Base-by-base conservation (phyloP, 1,140 invertebrate genomes). In the Zaprionus lachaisei region DNA sequence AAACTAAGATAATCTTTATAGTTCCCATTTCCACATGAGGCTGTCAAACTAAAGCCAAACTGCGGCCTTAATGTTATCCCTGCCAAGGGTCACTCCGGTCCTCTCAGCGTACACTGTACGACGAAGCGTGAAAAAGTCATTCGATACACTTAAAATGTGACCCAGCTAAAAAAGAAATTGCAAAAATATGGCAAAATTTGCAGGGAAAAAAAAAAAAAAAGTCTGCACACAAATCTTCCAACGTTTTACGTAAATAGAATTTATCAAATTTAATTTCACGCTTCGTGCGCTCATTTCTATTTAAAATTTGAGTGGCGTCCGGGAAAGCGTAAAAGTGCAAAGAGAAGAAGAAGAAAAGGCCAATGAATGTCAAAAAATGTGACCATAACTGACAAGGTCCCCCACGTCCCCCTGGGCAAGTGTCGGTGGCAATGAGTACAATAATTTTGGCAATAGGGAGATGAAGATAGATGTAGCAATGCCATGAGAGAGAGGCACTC, bases 251-350 rank as follows among this genome's bases (percentile, higher is more conserved):
- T 85, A 90, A 90, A 90, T 90, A 90, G 82, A 90, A 90, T 91
- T 90, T 90, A 90, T 90, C 85, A 90, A 90, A 90, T 90, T 90
- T 90, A 90, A 90, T 90, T 90, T 90, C 85, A 90, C 85, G 85
- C 85, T 90, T 90, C 79, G 71, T 90, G 85, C 85, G 79, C 86
- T 82, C 85, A 90, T 91, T 90, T 91, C 85, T 90, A 90, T 91
- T 90, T 85, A 85, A 91, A 83, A 84, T 85, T 79, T 72, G 78
- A 80, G 83, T 87, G 83, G 79, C 72, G 80, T 56, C 58, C 34
- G 57, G 26, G 71, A 54, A 57, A 34, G 62, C 72, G n/a, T 47
- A 57, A 67, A 64, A 63, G 31, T 20, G 12, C 41, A 51, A 24
- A 44, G 24, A 31, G 28, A 17, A 65, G 44, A 41, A 34, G 51